Conservation (phyloP, 2,797 vertebrate species). For the Coccyzus lansbergi region DNA sequence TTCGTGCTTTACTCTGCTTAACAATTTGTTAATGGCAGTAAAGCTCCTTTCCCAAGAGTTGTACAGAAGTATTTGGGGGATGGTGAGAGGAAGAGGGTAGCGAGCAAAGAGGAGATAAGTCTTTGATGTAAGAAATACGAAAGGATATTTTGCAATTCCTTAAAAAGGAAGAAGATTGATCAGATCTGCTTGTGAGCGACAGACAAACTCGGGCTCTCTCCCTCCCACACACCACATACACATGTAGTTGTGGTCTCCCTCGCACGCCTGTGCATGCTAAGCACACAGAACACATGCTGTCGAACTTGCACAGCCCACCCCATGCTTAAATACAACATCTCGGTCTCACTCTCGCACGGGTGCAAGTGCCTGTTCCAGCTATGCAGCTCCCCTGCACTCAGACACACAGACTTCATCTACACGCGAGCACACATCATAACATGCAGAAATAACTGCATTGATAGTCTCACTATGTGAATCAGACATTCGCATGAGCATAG, state of each 20-base stretch:
- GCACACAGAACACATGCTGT: background rate
- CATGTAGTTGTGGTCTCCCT: background rate
- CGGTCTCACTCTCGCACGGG: background rate
- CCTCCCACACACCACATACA: constrained; percentile 2
- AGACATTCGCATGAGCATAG: background rate
- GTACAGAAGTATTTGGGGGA: constrained; percentile 4
- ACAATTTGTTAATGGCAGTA: background rate
- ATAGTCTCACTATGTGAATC: background rate
- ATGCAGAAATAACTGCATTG: background rate
- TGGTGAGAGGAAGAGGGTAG: background rate
- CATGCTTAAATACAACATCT: background rate
- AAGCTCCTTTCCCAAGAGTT: constrained; percentile 52
- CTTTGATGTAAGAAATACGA: background rate
- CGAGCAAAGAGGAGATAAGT: background rate
- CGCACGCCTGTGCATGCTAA: background rate
- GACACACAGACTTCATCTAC: background rate
- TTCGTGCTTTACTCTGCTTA: background rate
- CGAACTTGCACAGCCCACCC: background rate
- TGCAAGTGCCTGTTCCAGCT: background rate
- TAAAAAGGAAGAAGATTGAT: constrained; percentile 29
- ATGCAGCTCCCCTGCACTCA: background rate
- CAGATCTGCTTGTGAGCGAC: background rate
- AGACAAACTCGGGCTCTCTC: constrained; percentile 2
- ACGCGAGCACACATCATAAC: fast-evolving
- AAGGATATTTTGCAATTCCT: background rate